Conservation (phyloP, 2,113 vertebrate species). For the rabbit (Oryctolagus cuniculus) region mOryCun1.1 NC_091436.1:160834001-160834500, state of each 20-base stretch:
- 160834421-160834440: background rate
- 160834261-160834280: background rate
- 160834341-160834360: background rate
- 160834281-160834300: background rate
- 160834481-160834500: background rate
- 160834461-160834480: background rate
- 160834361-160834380: background rate
- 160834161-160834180: background rate
- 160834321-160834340: background rate
- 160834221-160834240: background rate
- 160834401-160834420: background rate
- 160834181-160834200: background rate
- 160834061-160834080: too few species aligned
- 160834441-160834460: background rate
- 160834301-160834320: background rate
- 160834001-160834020: too few species aligned
- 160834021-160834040: too few species aligned
- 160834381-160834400: background rate
- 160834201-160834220: background rate
- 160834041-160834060: too few species aligned
- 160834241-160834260: background rate
- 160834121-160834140: background rate
- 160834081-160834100: too few species aligned
- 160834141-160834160: background rate
- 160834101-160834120: too few species aligned